These are phyloP conservation scores for Hirtodrosophila trivittata DNA, from an alignment of 2,888 invertebrate genomes.

Conservation along the genomic window DNA sequence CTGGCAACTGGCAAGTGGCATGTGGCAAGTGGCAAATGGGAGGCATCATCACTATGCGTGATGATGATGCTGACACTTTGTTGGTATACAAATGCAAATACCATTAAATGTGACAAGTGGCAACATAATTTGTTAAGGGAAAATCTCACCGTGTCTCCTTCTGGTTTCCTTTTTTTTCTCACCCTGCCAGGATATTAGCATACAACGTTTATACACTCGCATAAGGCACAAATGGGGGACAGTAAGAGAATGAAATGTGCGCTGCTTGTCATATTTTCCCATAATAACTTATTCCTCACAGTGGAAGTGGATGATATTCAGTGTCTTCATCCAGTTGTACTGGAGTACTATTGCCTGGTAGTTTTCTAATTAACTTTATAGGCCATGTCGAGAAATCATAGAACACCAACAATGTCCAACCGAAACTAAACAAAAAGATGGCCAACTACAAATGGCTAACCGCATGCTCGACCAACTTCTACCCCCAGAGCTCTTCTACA, in stretches of 20 bases:
- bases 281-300: conserved; percentile 76
- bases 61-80: conserved; percentile 71
- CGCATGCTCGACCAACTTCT: conserved; percentile 26
- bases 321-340: not conserved
- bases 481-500: conserved; percentile 2
- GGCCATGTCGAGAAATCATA: conserved; percentile 49
- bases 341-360: conserved; percentile 34
- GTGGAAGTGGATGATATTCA: not conserved
- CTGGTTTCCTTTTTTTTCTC: conserved; percentile 14
- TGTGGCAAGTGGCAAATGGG: conserved; percentile 1
- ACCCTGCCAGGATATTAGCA: conserved; percentile 70
- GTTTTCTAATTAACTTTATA: conserved; percentile 61
- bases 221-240: conserved; percentile 19
- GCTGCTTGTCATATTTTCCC: conserved; percentile 78
- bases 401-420: conserved; percentile 34
- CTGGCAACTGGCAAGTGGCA: conserved; percentile 2
- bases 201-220: conserved; percentile 70
- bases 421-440: conserved; percentile 43
- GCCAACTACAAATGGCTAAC: conserved; percentile 67
- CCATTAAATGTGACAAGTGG: conserved; percentile 81
- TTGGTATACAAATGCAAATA: conserved; percentile 79
- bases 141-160: conserved; percentile 27
- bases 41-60: conserved; percentile 57
- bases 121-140: conserved; percentile 80
- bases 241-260: conserved; percentile 63